Conservation (phyloP, 2,113 vertebrate species). For the Bufo gargarizans region DNA sequence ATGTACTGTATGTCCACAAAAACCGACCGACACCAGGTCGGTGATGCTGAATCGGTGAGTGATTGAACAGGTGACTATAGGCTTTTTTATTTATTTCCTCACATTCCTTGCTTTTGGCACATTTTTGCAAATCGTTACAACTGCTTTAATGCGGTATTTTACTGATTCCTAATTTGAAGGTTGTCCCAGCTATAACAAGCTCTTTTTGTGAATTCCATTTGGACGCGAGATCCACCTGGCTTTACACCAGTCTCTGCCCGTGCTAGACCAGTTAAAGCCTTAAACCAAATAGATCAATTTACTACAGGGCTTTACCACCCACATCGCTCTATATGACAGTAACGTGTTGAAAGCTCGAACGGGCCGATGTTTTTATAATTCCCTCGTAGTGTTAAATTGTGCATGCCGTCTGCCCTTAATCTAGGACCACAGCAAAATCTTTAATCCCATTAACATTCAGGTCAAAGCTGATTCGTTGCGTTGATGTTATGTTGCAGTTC, state of each 20-base stretch:
- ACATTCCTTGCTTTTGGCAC: background rate
- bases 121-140: background rate
- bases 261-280: slow-evolving; percentile 47
- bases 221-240: slow-evolving; percentile 43
- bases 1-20: no score
- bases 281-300: slow-evolving; percentile 55
- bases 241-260: slow-evolving; percentile 14
- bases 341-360: slow-evolving; percentile 40
- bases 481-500: background rate
- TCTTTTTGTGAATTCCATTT: slow-evolving; percentile 29
- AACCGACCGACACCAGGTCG: no score
- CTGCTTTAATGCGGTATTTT: background rate
- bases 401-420: slow-evolving; percentile 18
- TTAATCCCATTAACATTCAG: slow-evolving; percentile 28
- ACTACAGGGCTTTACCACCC: slow-evolving; percentile 38
- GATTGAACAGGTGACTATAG: no score
- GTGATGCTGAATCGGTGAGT: no score
- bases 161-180: background rate
- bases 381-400: slow-evolving; percentile 38
- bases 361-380: slow-evolving; percentile 19
- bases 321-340: slow-evolving; percentile 35
- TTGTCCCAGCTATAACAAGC: background rate
- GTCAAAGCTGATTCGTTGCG: background rate
- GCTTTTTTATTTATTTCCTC: background rate
- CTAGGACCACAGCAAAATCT: background rate